Evolutionary conservation across 2,888 invertebrate species (phyloP), one percentile per base, ranked within the genome.

Genomic region (Drosophila lutescens): DNA sequence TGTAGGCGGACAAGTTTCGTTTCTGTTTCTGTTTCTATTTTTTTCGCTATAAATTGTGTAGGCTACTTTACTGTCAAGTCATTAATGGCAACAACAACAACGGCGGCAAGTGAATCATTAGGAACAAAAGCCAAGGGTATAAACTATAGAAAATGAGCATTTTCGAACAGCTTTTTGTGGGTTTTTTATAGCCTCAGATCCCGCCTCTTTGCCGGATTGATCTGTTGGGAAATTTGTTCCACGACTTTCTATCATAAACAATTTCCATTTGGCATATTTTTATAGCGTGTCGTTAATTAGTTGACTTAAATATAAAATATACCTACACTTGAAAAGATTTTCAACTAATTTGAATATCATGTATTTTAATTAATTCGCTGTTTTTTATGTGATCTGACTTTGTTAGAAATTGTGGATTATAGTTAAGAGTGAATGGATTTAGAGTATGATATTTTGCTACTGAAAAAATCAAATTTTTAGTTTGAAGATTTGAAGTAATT

Each of bases 11-110:
- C 86, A 86, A 86, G 85, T 86, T 82, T 66, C 53, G 53, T 62
- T 65, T 62, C 41, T 49, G 53, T 62, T 65, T 62, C 41, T 49
- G 32, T 59, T 62, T 62, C 32, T 32, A 32, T 41, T 57, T 44
- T 38, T 65, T 56, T 69, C 74, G 85, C 85, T 67, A 85, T 86
- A 86, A 86, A 86, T 86, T 86, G 85, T 86, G 80, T 82, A 85
- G 85, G 84, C 86, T 71, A 79, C 84, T 86, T 86, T 85, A 86
- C 81, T 84, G 86, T 76, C 85, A 84, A 84, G 82, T 86, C 86
- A 85, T 86, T 80, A 82, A 81, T 77, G 68, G 72, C 77, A 75
- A 65, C 78, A 82, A 69, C 78, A 82, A 69, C 71, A 78, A 65
- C 15, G 50, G 32, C 55, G 51, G 62, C 73, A 80, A 62, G 85